A percentile compares a stretch with the other conserved stretches of the same genome.
Conservation (phyloP, 2,888 invertebrate species). For the Tetragnatha montana region DNA sequence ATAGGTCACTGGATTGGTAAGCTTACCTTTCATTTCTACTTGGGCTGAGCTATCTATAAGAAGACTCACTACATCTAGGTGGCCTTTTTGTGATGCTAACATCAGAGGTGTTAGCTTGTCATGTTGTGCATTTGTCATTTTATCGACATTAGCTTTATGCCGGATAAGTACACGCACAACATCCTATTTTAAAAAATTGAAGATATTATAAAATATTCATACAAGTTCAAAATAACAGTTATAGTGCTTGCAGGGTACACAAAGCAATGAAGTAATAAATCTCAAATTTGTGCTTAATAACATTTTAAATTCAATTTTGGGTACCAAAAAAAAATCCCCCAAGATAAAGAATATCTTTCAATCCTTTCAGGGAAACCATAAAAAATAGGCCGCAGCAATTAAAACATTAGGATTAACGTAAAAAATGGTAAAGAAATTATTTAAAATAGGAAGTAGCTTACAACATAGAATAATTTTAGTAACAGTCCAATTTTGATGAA, state of each 20-base stretch:
- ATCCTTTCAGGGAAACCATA: no score
- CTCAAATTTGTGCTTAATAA: no score
- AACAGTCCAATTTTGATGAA: neutral
- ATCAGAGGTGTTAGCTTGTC: conserved; percentile 78
- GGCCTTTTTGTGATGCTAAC: conserved; percentile 77
- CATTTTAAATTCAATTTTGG: no score
- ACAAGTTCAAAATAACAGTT: no score
- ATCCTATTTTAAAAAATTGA: conserved; percentile 74
- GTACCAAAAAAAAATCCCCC: no score
- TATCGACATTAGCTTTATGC: conserved; percentile 76
- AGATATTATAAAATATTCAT: no score
- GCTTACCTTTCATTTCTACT: conserved; percentile 76
- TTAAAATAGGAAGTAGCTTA: neutral
- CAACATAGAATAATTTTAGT: neutral
- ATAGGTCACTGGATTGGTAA: neutral
- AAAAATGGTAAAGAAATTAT: no score
- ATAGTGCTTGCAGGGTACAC: no score
- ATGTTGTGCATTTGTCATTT: conserved; percentile 75
- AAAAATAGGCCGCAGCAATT: no score
- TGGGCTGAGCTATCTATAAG: conserved; percentile 77
- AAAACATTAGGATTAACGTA: no score
- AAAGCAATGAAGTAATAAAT: no score
- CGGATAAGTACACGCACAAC: conserved; percentile 76
- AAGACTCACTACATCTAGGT: conserved; percentile 76
- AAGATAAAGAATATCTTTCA: no score